A percentile compares a stretch with the other conserved stretches of the same genome.
Evolutionary conservation across 2,797 vertebrate genomes (phyloP).

Genomic region (Argentina silus): DNA sequence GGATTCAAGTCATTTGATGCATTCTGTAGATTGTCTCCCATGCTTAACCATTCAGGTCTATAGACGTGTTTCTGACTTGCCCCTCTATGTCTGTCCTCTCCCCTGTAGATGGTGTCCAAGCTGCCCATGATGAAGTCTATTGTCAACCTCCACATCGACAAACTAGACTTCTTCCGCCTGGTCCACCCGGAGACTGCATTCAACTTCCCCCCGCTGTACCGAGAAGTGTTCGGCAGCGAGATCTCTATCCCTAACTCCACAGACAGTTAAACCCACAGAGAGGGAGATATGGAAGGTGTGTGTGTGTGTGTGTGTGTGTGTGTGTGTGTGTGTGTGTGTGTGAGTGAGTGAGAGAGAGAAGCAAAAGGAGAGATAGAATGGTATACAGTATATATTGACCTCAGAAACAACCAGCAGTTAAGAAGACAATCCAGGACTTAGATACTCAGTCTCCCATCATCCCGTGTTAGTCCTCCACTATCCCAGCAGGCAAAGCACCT

Average conservation of each 20-base stretch:
- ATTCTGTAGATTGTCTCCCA: background rate
- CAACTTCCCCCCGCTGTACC: constrained; percentile 90
- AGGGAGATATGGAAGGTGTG: constrained; percentile 24
- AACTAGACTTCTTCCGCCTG: constrained; percentile 91
- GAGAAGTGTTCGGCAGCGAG: constrained; percentile 91
- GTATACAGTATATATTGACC: constrained; percentile 62
- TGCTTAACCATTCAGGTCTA: background rate
- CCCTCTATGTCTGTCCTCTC: constrained; percentile 15
- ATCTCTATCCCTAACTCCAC: constrained; percentile 84
- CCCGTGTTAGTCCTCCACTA: constrained; percentile 69
- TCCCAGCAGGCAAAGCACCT: constrained; percentile 74
- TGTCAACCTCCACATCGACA: constrained; percentile 90
- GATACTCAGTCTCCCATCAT: constrained; percentile 63
- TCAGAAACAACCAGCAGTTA: constrained; percentile 70
- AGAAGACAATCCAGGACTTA: constrained; percentile 75
- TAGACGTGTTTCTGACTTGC: constrained; percentile 2
- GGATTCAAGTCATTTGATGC: background rate
- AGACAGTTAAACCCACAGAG: constrained; percentile 77
- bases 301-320: constrained; percentile 43
- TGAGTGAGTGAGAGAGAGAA: constrained; percentile 51
- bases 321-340: constrained; percentile 26
- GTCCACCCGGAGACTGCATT: constrained; percentile 88
- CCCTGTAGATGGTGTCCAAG: constrained; percentile 86
- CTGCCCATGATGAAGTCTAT: constrained; percentile 91
- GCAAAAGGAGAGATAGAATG: constrained; percentile 54